Conservation (phyloP, 2,888 invertebrate species). For the Dioctria rufipes region DNA sequence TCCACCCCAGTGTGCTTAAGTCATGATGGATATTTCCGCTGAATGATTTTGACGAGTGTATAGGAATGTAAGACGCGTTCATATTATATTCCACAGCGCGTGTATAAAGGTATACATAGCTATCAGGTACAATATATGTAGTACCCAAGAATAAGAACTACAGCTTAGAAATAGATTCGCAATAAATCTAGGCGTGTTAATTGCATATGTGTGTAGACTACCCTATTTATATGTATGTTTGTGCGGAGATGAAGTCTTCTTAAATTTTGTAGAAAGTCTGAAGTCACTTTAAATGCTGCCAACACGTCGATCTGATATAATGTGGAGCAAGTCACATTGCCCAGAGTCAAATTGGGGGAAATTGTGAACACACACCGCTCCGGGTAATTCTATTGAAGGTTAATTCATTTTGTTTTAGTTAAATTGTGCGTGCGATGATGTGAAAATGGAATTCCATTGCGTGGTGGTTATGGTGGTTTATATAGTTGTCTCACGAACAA, state of each 20-base stretch:
- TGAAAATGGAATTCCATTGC: slow-evolving; percentile 42
- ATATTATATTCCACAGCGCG: no score
- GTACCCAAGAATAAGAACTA: no score
- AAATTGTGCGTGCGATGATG: slow-evolving; percentile 46
- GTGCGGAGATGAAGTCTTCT: not conserved
- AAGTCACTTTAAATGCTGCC: not conserved
- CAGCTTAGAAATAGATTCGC: no score
- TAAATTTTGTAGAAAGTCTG: not conserved
- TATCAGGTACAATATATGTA: no score
- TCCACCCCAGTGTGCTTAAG: slow-evolving; percentile 20
- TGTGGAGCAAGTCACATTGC: slow-evolving; percentile 14
- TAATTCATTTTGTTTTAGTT: slow-evolving; percentile 49
- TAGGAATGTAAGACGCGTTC: no score
- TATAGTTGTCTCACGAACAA: no score
- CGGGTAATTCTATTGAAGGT: slow-evolving; percentile 38
- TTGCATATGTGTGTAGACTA: no score
- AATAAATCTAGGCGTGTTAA: no score
- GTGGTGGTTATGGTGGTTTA: not conserved
- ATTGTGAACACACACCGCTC: not conserved
- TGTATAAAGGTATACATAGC: no score
- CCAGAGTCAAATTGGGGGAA: slow-evolving; percentile 37
- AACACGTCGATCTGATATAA: not conserved
- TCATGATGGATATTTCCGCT: slow-evolving; percentile 26
- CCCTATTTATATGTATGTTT: no score
- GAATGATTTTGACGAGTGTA: slow-evolving; percentile 19